phyloP scores from a whole-genome alignment of 2,797 vertebrate genomes.

The Muscicapa comitata region DNA sequence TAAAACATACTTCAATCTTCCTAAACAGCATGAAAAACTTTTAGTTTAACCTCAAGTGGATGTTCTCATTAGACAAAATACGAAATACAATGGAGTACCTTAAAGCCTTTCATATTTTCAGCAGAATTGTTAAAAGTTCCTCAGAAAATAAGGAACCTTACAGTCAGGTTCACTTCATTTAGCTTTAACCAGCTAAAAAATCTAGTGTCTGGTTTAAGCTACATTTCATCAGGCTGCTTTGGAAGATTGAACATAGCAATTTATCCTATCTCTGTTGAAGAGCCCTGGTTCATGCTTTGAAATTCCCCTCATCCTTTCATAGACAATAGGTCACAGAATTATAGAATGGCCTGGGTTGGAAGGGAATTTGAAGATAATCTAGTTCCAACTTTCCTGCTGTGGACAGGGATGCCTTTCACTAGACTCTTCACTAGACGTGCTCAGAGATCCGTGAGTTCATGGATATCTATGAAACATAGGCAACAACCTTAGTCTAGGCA shows the following conservation, averaged over 20 bases:
- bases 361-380: neutral
- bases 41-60: neutral
- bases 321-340: neutral
- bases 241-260: neutral
- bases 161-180: neutral
- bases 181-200: neutral
- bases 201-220: neutral
- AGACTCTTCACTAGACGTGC: neutral
- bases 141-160: neutral
- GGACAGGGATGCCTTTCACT: neutral
- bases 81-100: neutral
- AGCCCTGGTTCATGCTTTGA: neutral
- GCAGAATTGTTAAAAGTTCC: neutral
- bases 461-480: neutral
- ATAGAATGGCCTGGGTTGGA: neutral
- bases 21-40: neutral
- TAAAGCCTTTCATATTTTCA: neutral
- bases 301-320: neutral
- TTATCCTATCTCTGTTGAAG: neutral
- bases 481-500: neutral
- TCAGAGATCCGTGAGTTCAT: neutral
- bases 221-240: rapidly evolving
- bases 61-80: neutral
- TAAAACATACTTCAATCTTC: neutral
- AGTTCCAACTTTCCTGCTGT: neutral